phyloP scores from a whole-genome alignment of 2,113 vertebrate species.

The Thalassoma bifasciatum region DNA sequence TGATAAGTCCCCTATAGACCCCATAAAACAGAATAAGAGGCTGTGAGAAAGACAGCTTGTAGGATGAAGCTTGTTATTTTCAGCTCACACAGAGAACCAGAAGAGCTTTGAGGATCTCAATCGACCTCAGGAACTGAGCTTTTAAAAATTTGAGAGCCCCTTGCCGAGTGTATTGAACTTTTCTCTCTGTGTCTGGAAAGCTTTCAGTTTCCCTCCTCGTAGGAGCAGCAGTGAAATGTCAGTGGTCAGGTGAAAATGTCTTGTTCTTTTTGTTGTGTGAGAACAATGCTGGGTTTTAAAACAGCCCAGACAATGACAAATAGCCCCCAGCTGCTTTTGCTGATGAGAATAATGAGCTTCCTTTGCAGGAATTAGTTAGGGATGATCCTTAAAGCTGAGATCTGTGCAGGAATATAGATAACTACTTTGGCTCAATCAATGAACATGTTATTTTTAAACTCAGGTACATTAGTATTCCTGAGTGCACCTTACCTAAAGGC shows the following conservation, averaged over 20 bases:
- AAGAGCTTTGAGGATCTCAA: constrained; percentile 49
- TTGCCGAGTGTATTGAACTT: constrained; percentile 54
- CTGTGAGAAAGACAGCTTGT: constrained; percentile 19
- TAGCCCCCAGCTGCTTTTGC: constrained; percentile 9
- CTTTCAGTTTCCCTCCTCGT: constrained; percentile 25
- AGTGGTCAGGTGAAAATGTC: constrained; percentile 27
- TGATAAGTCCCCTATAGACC: constrained; percentile 50
- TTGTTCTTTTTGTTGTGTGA: constrained; percentile 23
- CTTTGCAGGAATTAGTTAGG: constrained; percentile 10
- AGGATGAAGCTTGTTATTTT: constrained; percentile 75
- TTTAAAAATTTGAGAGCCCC: constrained; percentile 58
- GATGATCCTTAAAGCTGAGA: constrained; percentile 3
- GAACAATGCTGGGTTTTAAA: constrained; percentile 4
- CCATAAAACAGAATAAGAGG: constrained; percentile 33
- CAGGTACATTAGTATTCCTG: constrained; percentile 40
- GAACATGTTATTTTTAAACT: constrained; percentile 25
- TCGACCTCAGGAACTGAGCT: constrained; percentile 37
- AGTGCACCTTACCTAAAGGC: constrained; percentile 18
- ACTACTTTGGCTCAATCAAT: constrained; percentile 20
- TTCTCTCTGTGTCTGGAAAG: constrained; percentile 32
- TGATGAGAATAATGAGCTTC: constrained; percentile 15
- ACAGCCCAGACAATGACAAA: constrained; percentile 23
- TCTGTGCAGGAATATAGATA: constrained; percentile 20
- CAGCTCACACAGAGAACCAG: constrained; percentile 63
- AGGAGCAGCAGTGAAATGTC: constrained; percentile 49